Percentiles rank a stretch among this genome's conserved stretches.
phyloP scores from a whole-genome alignment of 2,797 vertebrate genomes.

The Synaphobranchus kaupii region DNA sequence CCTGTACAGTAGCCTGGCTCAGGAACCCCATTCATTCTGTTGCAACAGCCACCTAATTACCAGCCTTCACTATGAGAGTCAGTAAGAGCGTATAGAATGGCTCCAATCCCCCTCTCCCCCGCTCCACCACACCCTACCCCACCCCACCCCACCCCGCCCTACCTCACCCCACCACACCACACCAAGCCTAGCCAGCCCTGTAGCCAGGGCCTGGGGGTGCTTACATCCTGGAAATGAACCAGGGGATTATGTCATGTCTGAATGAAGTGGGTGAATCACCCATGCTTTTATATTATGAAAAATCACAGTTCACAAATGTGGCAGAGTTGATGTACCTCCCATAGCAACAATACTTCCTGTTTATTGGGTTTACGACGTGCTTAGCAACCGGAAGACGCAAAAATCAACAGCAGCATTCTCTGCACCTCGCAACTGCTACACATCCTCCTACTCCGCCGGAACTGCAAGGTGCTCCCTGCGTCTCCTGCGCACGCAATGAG shows the following conservation, averaged over 20 bases:
- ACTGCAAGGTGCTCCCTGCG: not conserved
- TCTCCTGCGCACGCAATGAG: not conserved
- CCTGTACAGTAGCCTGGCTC: no score
- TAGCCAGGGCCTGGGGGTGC: no score
- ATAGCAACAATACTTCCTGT: not conserved
- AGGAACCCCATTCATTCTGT: no score
- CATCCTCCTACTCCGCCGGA: not conserved
- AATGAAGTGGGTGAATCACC: not conserved
- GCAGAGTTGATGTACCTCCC: not conserved
- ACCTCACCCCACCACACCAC: no score
- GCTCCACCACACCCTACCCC: no score
- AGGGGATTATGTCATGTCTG: not conserved
- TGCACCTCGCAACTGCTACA: not conserved
- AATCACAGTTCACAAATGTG: not conserved
- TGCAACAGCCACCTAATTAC: no score
- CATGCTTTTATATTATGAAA: not conserved
- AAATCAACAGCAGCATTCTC: not conserved
- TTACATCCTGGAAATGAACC: not conserved
- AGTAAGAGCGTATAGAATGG: no score
- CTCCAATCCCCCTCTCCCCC: no score
- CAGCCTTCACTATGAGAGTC: no score
- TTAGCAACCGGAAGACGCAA: not conserved
- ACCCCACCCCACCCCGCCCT: no score
- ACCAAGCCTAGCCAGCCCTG: not conserved
- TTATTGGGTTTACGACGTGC: not conserved